Evolutionary conservation across 2,888 invertebrate species (phyloP).

Genomic region (Ferdinandea cuprea): DNA sequence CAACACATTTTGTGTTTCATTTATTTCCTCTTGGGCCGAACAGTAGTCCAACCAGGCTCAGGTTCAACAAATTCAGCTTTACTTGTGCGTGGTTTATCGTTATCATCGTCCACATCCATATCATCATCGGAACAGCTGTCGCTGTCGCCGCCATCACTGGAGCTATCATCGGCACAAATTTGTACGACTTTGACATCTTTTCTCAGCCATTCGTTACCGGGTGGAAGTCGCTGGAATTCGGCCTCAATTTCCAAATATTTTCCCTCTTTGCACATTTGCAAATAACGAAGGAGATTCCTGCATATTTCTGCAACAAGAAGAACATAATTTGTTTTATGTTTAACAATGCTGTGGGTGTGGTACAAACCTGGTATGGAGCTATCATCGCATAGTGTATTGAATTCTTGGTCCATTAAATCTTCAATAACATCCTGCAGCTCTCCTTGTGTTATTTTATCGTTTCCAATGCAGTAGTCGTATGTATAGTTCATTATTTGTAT

Average conservation of each 20-base stretch:
- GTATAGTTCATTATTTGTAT: conserved; percentile 87
- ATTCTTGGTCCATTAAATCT: conserved; percentile 89
- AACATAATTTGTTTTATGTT: neutral
- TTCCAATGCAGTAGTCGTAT: conserved; percentile 86
- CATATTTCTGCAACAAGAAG: conserved; percentile 85
- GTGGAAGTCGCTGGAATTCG: conserved; percentile 86
- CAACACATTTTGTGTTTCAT: no score
- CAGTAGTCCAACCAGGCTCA: conserved; percentile 88
- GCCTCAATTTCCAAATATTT: conserved; percentile 85
- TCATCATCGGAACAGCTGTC: conserved; percentile 79
- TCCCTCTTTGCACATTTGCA: conserved; percentile 85
- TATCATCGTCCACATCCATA: conserved; percentile 80
- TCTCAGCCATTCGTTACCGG: conserved; percentile 85
- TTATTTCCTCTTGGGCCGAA: conserved; percentile 84
- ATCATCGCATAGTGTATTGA: conserved; percentile 89
- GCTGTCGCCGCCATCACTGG: conserved; percentile 80
- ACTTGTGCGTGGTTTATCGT: conserved; percentile 77
- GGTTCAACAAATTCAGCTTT: conserved; percentile 80
- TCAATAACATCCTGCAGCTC: conserved; percentile 87
- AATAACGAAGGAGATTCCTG: conserved; percentile 84
- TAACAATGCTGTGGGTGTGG: neutral
- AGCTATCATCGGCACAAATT: conserved; percentile 80
- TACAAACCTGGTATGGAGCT: conserved; percentile 86
- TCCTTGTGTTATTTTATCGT: conserved; percentile 85
- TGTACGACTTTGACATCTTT: conserved; percentile 83